A percentile compares a stretch with the other conserved stretches of the same genome.
Evolutionary conservation across 2,797 vertebrate genomes (phyloP).

Genomic region (Chelon labrosus): DNA sequence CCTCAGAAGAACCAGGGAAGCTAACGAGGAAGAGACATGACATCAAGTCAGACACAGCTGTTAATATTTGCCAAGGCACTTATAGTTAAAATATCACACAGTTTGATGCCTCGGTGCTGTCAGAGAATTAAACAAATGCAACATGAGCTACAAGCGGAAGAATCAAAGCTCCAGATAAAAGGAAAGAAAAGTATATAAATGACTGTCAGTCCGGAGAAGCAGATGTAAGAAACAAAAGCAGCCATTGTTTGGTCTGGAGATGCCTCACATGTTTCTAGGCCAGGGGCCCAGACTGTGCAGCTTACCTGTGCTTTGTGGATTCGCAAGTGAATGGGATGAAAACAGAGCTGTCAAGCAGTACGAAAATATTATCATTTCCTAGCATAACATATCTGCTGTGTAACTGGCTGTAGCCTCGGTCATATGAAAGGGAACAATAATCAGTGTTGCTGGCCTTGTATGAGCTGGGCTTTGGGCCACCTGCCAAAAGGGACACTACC

Average conservation of each 20-base stretch:
- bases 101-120: conserved; percentile 45
- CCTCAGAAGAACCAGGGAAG: conserved; percentile 55
- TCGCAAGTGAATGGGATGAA: conserved; percentile 82
- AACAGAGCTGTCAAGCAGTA: conserved; percentile 83
- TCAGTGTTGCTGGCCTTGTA: conserved; percentile 70
- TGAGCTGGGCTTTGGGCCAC: conserved; percentile 54
- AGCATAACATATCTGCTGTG: conserved; percentile 83
- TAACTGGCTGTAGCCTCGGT: conserved; percentile 76
- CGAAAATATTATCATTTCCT: conserved; percentile 84
- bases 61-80: conserved; percentile 57
- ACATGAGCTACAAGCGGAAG: conserved; percentile 35
- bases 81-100: conserved; percentile 46
- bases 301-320: conserved; percentile 89
- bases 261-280: conserved; percentile 86
- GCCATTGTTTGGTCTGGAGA: conserved; percentile 87
- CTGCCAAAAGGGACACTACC: conserved; percentile 62
- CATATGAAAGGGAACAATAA: conserved; percentile 80
- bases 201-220: conserved; percentile 78
- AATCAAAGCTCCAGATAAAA: conserved; percentile 56
- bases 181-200: conserved; percentile 56
- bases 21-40: conserved; percentile 55
- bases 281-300: conserved; percentile 83
- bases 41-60: conserved; percentile 59
- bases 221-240: conserved; percentile 89
- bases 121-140: conserved; percentile 44